Evolutionary conservation across 1,140 invertebrate genomes (phyloP).

Genomic region (Sycophila sp.): DNA sequence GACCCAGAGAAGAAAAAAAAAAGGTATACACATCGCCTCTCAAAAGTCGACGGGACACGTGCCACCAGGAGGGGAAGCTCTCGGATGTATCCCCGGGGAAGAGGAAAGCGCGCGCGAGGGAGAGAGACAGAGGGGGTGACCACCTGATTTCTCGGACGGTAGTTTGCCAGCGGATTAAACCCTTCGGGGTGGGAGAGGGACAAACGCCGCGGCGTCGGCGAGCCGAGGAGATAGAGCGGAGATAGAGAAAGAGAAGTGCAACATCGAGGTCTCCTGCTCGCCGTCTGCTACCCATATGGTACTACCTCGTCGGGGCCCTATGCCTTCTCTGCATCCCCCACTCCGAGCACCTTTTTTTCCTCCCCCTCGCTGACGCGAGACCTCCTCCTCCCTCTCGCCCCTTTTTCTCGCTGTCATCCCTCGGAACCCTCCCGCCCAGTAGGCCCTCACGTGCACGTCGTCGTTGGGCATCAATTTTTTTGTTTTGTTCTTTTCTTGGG

Average conservation of each 20-base stretch:
- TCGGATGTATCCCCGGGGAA: no score
- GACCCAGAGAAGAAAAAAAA: slow-evolving; percentile 2
- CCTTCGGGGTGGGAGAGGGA: slow-evolving; percentile 11
- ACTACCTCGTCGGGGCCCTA: no score
- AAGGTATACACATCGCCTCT: no score
- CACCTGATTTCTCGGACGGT: slow-evolving; percentile 62
- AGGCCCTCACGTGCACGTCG: no score
- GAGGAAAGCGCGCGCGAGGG: no score
- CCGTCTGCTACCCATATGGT: slow-evolving; percentile 67
- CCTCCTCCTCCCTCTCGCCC: no score
- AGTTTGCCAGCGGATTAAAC: slow-evolving; percentile 64
- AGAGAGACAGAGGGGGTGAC: no score
- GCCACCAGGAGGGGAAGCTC: slow-evolving; percentile 27
- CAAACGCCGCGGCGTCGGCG: slow-evolving; percentile 35
- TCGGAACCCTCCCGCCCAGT: no score
- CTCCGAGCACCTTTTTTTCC: slow-evolving; percentile 35
- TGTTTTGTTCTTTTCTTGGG: slow-evolving; percentile 40
- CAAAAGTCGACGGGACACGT: slow-evolving; percentile 41
- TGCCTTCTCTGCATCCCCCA: slow-evolving; percentile 46
- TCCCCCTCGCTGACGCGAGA: no score
- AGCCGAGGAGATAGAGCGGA: slow-evolving; percentile 32
- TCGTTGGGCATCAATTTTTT: neutral
- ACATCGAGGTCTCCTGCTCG: slow-evolving; percentile 52
- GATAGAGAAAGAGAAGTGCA: slow-evolving; percentile 41
- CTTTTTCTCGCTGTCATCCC: no score